These are phyloP conservation scores for Epinotia demarniana DNA, from an alignment of 2,888 invertebrate species.

Conservation along the genomic window DNA sequence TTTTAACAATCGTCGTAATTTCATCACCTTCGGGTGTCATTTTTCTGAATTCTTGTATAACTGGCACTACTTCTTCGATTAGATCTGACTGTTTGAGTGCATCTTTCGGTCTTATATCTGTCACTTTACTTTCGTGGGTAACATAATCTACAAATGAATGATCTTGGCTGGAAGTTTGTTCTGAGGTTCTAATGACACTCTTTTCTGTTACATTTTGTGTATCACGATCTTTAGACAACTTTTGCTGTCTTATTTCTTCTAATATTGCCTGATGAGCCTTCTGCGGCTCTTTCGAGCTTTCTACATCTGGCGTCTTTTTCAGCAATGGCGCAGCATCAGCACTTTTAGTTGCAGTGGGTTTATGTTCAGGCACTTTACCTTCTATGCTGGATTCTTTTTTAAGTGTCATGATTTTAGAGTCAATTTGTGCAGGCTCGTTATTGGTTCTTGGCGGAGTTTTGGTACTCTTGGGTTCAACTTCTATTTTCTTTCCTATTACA, in stretches of 20 bases:
- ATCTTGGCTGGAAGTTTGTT: neutral
- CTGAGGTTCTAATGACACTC: neutral
- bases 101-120: constrained; percentile 9
- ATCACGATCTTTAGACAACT: constrained; percentile 16
- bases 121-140: neutral
- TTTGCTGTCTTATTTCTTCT: constrained; percentile 26
- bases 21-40: constrained; percentile 46
- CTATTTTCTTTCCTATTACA: constrained; percentile 46
- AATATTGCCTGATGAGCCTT: constrained; percentile 5
- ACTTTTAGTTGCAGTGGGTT: constrained; percentile 5
- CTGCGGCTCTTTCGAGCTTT: constrained; percentile 5
- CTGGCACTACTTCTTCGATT: constrained; percentile 54
- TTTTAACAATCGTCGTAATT: constrained; percentile 63
- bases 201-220: constrained; percentile 9
- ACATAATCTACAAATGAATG: constrained; percentile 1
- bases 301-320: constrained; percentile 15
- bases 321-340: neutral
- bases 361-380: constrained; percentile 1
- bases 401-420: constrained; percentile 50
- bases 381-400: constrained; percentile 14
- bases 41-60: constrained; percentile 56
- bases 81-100: neutral
- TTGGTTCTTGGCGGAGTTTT: constrained; percentile 31
- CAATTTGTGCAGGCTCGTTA: constrained; percentile 44
- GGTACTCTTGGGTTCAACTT: constrained; percentile 31